Conservation (phyloP, 2,113 vertebrate genomes). For the Porphyrio hochstetteri region DNA sequence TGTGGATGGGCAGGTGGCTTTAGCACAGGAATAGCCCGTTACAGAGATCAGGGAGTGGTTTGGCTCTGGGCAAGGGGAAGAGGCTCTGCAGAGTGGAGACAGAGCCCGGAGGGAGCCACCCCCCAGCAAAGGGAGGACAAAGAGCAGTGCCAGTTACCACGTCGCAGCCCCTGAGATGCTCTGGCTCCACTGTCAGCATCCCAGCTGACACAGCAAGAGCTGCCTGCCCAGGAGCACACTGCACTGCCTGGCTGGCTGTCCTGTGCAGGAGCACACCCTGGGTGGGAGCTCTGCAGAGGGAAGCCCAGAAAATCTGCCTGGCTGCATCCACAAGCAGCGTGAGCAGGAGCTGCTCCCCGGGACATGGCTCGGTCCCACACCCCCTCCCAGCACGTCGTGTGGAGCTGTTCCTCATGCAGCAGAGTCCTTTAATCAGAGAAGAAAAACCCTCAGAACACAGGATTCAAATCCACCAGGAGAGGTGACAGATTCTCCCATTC, state of each 20-base stretch:
- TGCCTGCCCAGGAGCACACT: not conserved
- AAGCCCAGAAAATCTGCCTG: not conserved
- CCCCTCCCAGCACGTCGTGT: not conserved
- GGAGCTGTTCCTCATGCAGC: constrained; percentile 13
- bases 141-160: accelerated
- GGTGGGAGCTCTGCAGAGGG: not conserved
- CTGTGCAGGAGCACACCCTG: not conserved
- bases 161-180: not conserved
- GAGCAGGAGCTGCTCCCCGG: not conserved
- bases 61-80: not conserved
- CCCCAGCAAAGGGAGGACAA: not conserved
- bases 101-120: not conserved
- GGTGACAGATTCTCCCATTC: constrained; percentile 54
- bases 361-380: not conserved
- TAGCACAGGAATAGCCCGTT: too few relatives aligned
- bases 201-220: not conserved
- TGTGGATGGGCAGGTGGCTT: too few relatives aligned
- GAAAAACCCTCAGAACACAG: constrained; percentile 38
- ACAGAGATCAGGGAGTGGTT: not conserved
- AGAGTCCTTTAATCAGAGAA: constrained; percentile 57
- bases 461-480: constrained; percentile 53
- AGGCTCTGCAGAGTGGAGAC: not conserved
- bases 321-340: not conserved
- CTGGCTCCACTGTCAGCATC: not conserved
- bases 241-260: not conserved